A percentile compares a stretch with the other conserved stretches of the same genome.
phyloP scores from a whole-genome alignment of 1,140 invertebrate species.

The Colletes gigas region DNA sequence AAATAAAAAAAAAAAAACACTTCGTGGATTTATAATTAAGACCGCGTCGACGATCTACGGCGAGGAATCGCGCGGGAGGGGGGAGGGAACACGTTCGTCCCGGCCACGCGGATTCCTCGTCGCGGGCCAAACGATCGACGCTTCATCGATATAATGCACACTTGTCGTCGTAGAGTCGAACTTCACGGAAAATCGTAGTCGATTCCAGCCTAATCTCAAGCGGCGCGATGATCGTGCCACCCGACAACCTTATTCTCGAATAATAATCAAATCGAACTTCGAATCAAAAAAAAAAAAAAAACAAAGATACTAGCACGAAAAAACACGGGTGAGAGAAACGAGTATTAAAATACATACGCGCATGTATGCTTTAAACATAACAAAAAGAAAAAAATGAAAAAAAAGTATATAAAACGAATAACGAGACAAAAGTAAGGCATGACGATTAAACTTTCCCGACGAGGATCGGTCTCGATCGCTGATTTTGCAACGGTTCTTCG shows the following conservation, averaged over 20 bases:
- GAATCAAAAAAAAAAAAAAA: conserved; percentile 46
- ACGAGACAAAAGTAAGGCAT: not conserved
- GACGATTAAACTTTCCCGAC: conserved; percentile 42
- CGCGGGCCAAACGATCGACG: conserved; percentile 33
- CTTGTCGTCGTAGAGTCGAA: conserved; percentile 50
- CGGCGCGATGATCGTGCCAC: conserved; percentile 2
- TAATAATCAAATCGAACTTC: conserved; percentile 52
- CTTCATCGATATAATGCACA: conserved; percentile 45
- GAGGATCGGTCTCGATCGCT: not conserved
- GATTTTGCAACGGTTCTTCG: not conserved
- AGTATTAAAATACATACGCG: not conserved
- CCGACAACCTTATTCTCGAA: not conserved
- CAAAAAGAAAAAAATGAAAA: not conserved
- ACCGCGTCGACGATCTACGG: conserved; percentile 14
- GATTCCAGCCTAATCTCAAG: conserved; percentile 48
- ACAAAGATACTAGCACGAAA: not conserved
- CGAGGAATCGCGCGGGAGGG: conserved; percentile 6
- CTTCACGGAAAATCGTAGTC: conserved; percentile 47
- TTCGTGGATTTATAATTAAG: conserved; percentile 41
- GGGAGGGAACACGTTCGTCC: not conserved
- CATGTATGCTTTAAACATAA: not conserved
- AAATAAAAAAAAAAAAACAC: conserved; percentile 26
- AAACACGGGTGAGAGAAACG: not conserved
- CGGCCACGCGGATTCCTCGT: not conserved
- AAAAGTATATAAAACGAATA: no score